Evolutionary conservation across 37 sponge, comb jelly and placozoan genomes (phyloP).

Genomic region (Tethya wilhelma): DNA sequence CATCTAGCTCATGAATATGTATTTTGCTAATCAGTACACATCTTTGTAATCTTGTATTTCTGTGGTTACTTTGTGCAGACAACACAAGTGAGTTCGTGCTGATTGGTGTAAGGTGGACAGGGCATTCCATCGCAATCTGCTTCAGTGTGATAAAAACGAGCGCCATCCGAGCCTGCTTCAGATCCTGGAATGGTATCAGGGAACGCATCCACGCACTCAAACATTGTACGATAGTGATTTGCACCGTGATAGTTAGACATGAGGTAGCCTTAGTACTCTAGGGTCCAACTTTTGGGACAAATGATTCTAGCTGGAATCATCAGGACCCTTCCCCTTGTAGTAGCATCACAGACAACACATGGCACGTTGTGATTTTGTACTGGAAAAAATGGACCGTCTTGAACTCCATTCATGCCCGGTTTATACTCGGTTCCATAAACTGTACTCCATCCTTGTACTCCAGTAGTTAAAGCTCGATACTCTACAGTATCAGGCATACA

Average conservation of each 20-base stretch:
- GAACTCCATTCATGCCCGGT: not conserved
- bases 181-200: conserved; percentile 33
- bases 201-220: conserved; percentile 43
- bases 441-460: not conserved
- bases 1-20: no score
- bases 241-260: conserved; percentile 30
- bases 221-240: conserved; percentile 14
- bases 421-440: conserved; percentile 58
- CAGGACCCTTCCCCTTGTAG: not conserved
- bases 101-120: no score
- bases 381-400: no score
- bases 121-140: conserved; percentile 38
- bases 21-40: no score
- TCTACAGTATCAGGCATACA: conserved; percentile 51
- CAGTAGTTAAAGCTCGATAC: not conserved
- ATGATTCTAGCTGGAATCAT: conserved; percentile 55
- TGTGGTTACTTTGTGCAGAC: no score
- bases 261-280: conserved; percentile 54
- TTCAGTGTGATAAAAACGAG: conserved; percentile 45
- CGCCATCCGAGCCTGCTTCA: conserved; percentile 29
- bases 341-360: conserved; percentile 53
- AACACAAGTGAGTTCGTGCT: no score
- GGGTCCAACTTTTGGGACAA: conserved; percentile 39
- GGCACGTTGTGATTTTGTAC: conserved; percentile 50
- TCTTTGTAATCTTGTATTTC: no score